phyloP scores from a whole-genome alignment of 2,113 vertebrate species.

The Benthochromis sp. region DNA sequence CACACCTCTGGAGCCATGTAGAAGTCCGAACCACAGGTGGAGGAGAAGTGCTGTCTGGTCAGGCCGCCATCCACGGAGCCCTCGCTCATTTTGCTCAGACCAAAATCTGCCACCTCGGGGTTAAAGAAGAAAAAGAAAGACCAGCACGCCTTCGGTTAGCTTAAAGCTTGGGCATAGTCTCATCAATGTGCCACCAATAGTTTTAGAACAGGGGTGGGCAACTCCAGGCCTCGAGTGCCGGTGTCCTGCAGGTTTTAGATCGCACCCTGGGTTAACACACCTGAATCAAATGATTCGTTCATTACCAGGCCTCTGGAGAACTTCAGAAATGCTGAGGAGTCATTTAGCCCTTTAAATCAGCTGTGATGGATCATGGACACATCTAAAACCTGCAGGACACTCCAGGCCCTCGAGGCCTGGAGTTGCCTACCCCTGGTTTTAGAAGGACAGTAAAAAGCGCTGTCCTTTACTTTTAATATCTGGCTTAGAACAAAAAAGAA shows the following conservation, averaged over 20 bases:
- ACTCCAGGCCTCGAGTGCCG: fast-evolving
- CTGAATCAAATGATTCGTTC: background rate
- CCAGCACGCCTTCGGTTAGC: background rate
- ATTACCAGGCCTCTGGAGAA: fast-evolving
- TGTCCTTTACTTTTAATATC: background rate
- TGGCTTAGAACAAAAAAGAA: background rate
- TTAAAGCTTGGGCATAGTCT: background rate
- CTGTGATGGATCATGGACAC: background rate
- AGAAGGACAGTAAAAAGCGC: background rate
- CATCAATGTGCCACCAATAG: background rate
- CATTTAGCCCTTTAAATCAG: background rate
- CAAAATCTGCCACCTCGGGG: slow-evolving; percentile 87
- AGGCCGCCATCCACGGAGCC: slow-evolving; percentile 66
- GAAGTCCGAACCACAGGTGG: slow-evolving; percentile 94
- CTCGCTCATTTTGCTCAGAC: slow-evolving; percentile 89
- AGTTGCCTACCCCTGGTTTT: background rate
- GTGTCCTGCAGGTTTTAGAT: background rate
- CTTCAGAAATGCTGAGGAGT: background rate
- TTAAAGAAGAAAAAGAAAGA: background rate
- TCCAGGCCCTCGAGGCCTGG: background rate
- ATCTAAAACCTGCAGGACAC: background rate
- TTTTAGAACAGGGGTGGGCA: background rate
- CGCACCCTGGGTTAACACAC: fast-evolving
- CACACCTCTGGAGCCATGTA: slow-evolving; percentile 98
- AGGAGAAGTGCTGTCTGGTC: slow-evolving; percentile 87